phyloP scores from a whole-genome alignment of 2,113 vertebrate species.

The Chunga burmeisteri region DNA sequence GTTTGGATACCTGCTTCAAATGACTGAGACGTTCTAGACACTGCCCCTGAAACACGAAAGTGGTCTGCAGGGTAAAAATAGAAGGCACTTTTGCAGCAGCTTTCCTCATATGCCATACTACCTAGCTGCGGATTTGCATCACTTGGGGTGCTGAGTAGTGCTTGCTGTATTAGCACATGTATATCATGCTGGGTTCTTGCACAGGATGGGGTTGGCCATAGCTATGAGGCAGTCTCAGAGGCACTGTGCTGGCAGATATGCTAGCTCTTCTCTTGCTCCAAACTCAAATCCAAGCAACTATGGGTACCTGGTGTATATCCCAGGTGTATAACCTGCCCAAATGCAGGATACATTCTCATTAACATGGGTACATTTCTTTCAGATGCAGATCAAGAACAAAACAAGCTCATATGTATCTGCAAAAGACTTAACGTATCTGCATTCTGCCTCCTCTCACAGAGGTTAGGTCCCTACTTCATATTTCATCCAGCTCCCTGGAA shows the following conservation, averaged over 20 bases:
- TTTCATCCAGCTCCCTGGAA: background rate
- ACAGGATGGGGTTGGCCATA: fast-evolving
- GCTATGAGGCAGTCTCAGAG: background rate
- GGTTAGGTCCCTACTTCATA: background rate
- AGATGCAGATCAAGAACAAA: background rate
- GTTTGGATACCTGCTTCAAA: background rate
- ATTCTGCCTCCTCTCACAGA: background rate
- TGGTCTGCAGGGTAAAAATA: background rate
- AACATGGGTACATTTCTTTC: background rate
- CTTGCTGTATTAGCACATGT: background rate
- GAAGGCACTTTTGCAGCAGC: background rate
- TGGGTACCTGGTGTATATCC: background rate
- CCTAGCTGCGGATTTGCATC: background rate
- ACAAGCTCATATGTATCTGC: background rate
- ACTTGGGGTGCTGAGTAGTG: background rate
- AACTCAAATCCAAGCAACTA: background rate
- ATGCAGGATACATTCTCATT: background rate
- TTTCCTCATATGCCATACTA: background rate
- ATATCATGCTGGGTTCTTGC: background rate
- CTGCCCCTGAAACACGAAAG: background rate
- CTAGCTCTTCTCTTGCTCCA: background rate
- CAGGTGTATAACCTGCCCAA: background rate
- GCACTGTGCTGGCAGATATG: background rate
- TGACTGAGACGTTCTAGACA: fast-evolving
- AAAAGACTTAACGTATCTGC: background rate